Percentiles rank a stretch among this genome's conserved stretches.
Evolutionary conservation across 2,888 invertebrate species (phyloP).

Genomic region (Coronaproctus castanopsis): DNA sequence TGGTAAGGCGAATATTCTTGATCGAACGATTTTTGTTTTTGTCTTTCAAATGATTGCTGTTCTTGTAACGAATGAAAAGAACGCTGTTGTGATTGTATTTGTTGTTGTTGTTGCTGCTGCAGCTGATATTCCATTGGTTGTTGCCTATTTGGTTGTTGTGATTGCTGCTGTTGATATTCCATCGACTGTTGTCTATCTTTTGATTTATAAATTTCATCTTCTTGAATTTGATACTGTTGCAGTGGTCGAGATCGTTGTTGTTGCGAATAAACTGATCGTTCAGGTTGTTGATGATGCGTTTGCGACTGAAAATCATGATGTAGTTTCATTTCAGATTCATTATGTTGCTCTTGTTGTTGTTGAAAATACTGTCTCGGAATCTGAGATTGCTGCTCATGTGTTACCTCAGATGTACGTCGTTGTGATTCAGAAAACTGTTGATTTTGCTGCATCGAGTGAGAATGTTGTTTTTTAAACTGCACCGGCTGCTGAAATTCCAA

Average conservation of each 20-base stretch:
- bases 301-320: conserved; percentile 13
- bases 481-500: neutral
- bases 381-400: conserved; percentile 21
- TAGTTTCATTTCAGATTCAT: conserved; percentile 18
- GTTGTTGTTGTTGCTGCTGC: conserved; percentile 19
- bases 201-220: neutral
- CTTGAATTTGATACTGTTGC: neutral
- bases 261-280: neutral
- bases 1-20: too few species aligned
- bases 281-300: conserved; percentile 8
- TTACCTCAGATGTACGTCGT: neutral
- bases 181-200: conserved; percentile 18
- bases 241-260: conserved; percentile 10
- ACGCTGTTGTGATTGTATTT: conserved; percentile 16
- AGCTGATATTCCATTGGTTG: conserved; percentile 14
- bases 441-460: conserved; percentile 23
- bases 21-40: too few species aligned
- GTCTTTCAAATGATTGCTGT: too few species aligned
- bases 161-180: conserved; percentile 24
- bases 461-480: conserved; percentile 18
- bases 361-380: conserved; percentile 15
- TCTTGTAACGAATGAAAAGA: too few species aligned
- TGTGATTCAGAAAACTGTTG: conserved; percentile 10
- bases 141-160: conserved; percentile 3
- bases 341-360: conserved; percentile 17